Conservation (phyloP, 2,888 invertebrate genomes). For the Hypsopygia costalis region DNA sequence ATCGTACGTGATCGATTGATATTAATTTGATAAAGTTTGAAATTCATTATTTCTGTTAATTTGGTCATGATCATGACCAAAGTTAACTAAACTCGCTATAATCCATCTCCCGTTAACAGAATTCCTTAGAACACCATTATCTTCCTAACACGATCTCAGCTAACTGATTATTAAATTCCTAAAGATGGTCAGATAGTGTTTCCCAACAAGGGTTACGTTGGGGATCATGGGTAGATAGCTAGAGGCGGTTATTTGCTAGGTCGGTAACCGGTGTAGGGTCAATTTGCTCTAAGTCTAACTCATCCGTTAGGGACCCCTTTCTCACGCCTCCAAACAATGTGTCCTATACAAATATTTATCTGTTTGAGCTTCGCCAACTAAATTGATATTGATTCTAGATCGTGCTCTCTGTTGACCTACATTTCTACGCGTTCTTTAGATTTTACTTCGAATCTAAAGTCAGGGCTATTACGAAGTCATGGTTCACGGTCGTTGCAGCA, state of each 20-base stretch:
- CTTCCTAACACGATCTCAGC: slow-evolving; percentile 6
- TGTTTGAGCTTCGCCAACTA: neutral
- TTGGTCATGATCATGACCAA: neutral
- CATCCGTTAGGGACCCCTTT: slow-evolving; percentile 30
- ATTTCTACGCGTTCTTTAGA: neutral
- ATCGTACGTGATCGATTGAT: too few species aligned
- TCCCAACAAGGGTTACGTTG: slow-evolving; percentile 9
- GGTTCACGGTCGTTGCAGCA: neutral
- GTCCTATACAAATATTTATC: slow-evolving; percentile 11
- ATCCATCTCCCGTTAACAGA: slow-evolving; percentile 4
- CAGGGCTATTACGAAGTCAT: neutral
- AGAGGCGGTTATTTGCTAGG: slow-evolving; percentile 22
- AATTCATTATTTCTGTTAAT: too few species aligned
- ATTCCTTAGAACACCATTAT: slow-evolving; percentile 1
- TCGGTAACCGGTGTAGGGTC: slow-evolving; percentile 28
- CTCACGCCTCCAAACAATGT: slow-evolving; percentile 31
- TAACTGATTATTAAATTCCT: slow-evolving; percentile 9
- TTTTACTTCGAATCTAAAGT: neutral
- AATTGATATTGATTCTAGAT: slow-evolving; percentile 6
- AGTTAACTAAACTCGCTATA: neutral
- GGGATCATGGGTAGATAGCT: slow-evolving; percentile 15
- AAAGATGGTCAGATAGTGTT: slow-evolving; percentile 4
- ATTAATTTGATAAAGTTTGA: too few species aligned
- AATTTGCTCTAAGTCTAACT: slow-evolving; percentile 21
- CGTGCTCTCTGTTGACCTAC: slow-evolving; percentile 5